Conservation (phyloP, 35 echinoderm and acorn worm species). For the Strongylocentrotus purpuratus region DNA sequence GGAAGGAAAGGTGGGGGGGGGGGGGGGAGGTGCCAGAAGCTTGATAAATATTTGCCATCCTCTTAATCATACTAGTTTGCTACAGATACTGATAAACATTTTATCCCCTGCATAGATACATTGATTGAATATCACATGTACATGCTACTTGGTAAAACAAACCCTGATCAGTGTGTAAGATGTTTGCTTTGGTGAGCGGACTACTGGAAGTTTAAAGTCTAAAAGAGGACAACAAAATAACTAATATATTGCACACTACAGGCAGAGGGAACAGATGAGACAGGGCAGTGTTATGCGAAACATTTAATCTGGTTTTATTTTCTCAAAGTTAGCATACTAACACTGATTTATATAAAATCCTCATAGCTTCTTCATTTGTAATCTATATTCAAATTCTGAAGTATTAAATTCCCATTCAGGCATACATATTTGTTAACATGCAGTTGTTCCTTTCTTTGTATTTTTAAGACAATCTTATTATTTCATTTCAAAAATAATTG, state of each 20-base stretch:
- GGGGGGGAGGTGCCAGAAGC: neutral
- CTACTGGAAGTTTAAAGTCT: neutral
- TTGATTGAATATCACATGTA: neutral
- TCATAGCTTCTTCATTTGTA: too few relatives aligned
- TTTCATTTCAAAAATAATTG: too few relatives aligned
- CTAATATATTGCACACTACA: neutral
- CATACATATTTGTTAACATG: too few relatives aligned
- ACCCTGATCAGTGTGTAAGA: neutral
- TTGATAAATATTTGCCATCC: neutral
- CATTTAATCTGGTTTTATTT: too few relatives aligned
- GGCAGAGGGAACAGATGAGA: neutral
- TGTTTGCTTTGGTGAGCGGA: neutral
- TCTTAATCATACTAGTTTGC: neutral
- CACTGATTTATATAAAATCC: too few relatives aligned
- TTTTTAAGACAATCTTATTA: too few relatives aligned
- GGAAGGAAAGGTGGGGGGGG: too few relatives aligned
- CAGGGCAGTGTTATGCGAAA: too few relatives aligned
- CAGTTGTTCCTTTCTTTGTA: too few relatives aligned
- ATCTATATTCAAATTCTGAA: too few relatives aligned
- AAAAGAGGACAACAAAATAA: neutral
- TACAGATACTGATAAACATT: neutral
- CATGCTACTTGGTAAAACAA: conserved; percentile 18
- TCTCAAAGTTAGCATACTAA: too few relatives aligned
- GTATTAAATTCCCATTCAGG: too few relatives aligned
- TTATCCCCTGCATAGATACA: neutral